A percentile compares a stretch with the other conserved stretches of the same genome.
These are phyloP conservation scores for Cephus spinipes DNA, from an alignment of 2,888 invertebrate genomes.

Conservation along the genomic window DNA sequence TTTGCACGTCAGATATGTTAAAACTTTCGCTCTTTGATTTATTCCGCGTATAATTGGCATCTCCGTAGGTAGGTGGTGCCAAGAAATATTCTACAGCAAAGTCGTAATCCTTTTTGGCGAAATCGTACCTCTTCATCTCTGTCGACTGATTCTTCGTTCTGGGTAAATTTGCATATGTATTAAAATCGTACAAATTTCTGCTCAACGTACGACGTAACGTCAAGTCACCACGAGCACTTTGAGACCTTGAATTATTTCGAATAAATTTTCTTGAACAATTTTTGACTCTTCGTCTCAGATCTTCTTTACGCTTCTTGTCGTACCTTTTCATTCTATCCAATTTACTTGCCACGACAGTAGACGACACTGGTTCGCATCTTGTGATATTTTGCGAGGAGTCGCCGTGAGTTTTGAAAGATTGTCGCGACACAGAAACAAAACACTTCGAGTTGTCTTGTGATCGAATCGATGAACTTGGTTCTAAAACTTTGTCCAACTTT, in stretches of 20 bases:
- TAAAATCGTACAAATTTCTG: neutral
- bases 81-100: conserved; percentile 29
- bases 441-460: conserved; percentile 37
- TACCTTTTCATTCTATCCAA: conserved; percentile 37
- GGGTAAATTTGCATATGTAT: neutral
- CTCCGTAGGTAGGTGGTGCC: conserved; percentile 6
- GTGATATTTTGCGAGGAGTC: neutral
- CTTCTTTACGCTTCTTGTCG: conserved; percentile 30
- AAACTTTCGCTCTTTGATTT: neutral
- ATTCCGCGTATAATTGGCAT: conserved; percentile 6
- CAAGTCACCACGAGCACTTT: neutral
- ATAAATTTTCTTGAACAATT: conserved; percentile 2
- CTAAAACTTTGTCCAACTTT: neutral
- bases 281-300: conserved; percentile 1
- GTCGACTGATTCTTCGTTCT: neutral
- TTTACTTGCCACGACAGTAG: conserved; percentile 25
- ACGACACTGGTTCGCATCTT: neutral
- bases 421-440: conserved; percentile 33
- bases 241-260: conserved; percentile 3
- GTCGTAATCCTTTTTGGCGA: conserved; percentile 16
- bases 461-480: conserved; percentile 22
- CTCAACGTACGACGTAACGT: neutral
- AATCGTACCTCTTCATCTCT: neutral
- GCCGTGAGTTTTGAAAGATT: conserved; percentile 22
- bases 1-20: neutral